A percentile compares a stretch with the other conserved stretches of the same genome.
These are phyloP conservation scores for chimpanzee (Pan troglodytes) DNA, from an alignment of 2,113 vertebrate species.

Conservation along the genomic window NHGRI_mPanTro3-v2.1_pri NC_072411.2:125867001-125867500, in stretches of 20 bases:
- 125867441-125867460: neutral
- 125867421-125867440: neutral
- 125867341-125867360: neutral
- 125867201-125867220: neutral
- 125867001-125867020: neutral
- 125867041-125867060: neutral
- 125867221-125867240: neutral
- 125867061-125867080: neutral
- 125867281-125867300: neutral
- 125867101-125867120: neutral
- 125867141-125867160: neutral
- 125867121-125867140: neutral
- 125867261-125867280: neutral
- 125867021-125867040: neutral
- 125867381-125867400: neutral
- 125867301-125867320: conserved; percentile 1
- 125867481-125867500: conserved; percentile 8
- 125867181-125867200: neutral
- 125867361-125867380: neutral
- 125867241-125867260: neutral
- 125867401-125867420: neutral
- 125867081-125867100: neutral
- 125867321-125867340: neutral
- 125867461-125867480: neutral
- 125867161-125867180: neutral